Evolutionary conservation across 2,888 invertebrate species (phyloP).

Genomic region (Sipha maydis): DNA sequence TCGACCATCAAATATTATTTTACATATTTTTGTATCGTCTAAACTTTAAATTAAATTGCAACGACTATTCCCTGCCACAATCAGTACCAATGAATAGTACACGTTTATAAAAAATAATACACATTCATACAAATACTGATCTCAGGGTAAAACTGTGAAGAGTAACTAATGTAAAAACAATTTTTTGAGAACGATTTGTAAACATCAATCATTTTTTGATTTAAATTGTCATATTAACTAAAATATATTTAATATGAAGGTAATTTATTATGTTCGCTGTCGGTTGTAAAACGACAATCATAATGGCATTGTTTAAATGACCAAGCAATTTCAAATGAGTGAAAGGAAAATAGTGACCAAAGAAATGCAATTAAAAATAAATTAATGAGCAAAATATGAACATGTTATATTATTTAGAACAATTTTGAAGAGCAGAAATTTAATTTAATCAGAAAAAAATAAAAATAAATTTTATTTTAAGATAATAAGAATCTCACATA

Average conservation of each 20-base stretch:
- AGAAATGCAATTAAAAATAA: not conserved
- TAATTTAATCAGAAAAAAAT: not conserved
- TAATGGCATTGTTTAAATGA: not conserved
- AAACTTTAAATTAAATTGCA: no score
- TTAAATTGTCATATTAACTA: not conserved
- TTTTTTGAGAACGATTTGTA: not conserved
- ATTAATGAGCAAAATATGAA: not conserved
- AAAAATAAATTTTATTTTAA: no score
- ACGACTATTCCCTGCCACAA: not conserved
- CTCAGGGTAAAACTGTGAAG: not conserved
- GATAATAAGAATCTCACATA: not conserved
- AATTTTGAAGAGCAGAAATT: not conserved
- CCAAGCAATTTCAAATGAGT: not conserved
- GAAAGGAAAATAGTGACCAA: not conserved
- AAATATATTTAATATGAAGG: not conserved
- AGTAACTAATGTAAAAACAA: not conserved
- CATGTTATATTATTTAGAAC: not conserved
- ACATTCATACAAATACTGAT: not conserved
- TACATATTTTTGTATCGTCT: no score
- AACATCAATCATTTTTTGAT: conserved; percentile 1
- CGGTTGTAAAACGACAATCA: not conserved
- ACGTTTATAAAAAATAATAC: no score
- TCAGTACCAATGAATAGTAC: not conserved
- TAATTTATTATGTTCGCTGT: not conserved
- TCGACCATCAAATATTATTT: no score